Evolutionary conservation across 2,113 vertebrate species (phyloP).

Genomic region (Notothenia coriiceps): DNA sequence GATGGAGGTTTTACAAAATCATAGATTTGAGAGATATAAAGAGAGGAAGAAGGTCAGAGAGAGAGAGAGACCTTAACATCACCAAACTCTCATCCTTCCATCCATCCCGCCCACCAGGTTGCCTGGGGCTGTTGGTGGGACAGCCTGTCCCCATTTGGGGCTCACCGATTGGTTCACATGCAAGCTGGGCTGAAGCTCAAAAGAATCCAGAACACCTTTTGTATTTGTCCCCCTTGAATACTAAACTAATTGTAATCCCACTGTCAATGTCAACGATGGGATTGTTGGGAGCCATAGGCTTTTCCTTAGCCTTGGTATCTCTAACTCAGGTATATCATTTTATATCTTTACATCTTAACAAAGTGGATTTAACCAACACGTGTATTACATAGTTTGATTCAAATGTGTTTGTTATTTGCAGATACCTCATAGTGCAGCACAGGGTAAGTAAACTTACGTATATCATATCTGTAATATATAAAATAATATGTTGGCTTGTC

Average conservation of each 20-base stretch:
- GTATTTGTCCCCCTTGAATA: conserved; percentile 74
- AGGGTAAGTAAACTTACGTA: conserved; percentile 69
- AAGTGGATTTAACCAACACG: neutral
- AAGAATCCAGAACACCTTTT: conserved; percentile 80
- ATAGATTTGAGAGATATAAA: neutral
- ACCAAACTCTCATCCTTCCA: conserved; percentile 18
- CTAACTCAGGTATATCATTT: conserved; percentile 78
- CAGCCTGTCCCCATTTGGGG: conserved; percentile 66
- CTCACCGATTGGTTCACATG: conserved; percentile 80
- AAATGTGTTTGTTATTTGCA: conserved; percentile 55
- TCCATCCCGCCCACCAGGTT: conserved; percentile 41
- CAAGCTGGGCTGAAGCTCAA: conserved; percentile 70
- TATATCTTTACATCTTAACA: neutral
- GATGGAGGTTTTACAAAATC: conserved; percentile 12
- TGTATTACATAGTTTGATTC: neutral
- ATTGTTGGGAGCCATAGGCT: conserved; percentile 74
- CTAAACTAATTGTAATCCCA: conserved; percentile 76
- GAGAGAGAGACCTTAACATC: conserved; percentile 12
- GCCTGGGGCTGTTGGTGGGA: conserved; percentile 66
- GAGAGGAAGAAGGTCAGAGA: neutral
- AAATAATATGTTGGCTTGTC: neutral
- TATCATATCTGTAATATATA: neutral
- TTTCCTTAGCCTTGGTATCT: conserved; percentile 76
- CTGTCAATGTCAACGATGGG: conserved; percentile 81
- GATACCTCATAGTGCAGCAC: conserved; percentile 74